Evolutionary conservation across 2,888 invertebrate genomes (phyloP).

Genomic region (Eupithecia dodoneata): DNA sequence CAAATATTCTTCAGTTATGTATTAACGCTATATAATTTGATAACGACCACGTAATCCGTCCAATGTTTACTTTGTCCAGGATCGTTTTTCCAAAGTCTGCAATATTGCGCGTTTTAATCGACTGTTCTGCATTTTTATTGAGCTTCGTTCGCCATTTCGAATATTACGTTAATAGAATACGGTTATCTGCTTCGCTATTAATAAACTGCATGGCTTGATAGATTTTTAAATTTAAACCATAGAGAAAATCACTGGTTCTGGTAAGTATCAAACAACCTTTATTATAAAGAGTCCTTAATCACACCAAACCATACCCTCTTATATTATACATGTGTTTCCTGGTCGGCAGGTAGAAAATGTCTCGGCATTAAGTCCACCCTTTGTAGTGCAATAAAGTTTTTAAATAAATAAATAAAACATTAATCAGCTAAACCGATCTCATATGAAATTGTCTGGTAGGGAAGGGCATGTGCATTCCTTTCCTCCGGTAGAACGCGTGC

Average conservation of each 20-base stretch:
- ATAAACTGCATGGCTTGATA: neutral
- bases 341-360: too few species aligned
- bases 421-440: neutral
- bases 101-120: constrained; percentile 5
- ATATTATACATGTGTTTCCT: too few species aligned
- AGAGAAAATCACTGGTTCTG: neutral
- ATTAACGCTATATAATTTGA: neutral
- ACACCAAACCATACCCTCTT: too few species aligned
- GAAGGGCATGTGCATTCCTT: neutral
- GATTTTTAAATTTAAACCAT: neutral
- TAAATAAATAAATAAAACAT: neutral
- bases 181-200: neutral
- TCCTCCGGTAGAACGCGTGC: neutral
- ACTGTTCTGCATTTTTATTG: constrained; percentile 14
- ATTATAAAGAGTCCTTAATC: too few species aligned
- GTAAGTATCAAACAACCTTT: neutral
- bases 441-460: neutral
- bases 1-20: neutral
- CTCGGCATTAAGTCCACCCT: too few species aligned
- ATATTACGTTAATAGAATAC: constrained; percentile 8
- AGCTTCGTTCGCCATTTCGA: constrained; percentile 8
- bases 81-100: constrained; percentile 7
- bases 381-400: too few species aligned
- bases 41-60: neutral
- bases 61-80: neutral